Conservation (phyloP, 2,888 invertebrate species). For the Drosophila peninsularis region DNA sequence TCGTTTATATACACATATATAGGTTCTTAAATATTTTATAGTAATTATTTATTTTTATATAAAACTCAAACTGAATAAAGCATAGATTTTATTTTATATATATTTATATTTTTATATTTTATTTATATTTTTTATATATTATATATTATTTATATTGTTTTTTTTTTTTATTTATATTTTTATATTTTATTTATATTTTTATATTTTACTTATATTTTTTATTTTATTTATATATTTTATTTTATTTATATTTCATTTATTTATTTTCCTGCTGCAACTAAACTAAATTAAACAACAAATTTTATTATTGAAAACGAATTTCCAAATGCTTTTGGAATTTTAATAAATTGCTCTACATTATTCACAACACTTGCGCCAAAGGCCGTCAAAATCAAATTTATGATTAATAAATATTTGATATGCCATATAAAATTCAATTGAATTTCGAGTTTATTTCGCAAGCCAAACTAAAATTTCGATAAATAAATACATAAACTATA, state of each 20-base stretch:
- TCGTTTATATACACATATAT: neutral
- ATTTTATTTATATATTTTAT: neutral
- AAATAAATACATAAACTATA: neutral
- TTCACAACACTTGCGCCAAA: neutral
- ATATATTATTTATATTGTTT: too few relatives aligned
- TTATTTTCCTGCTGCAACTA: neutral
- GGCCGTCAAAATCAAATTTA: neutral
- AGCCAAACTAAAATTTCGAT: neutral
- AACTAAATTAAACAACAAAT: neutral
- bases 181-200: too few relatives aligned
- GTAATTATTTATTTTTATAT: too few relatives aligned
- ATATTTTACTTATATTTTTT: too few relatives aligned
- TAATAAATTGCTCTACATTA: neutral
- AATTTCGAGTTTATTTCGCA: neutral
- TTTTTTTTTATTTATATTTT: too few relatives aligned
- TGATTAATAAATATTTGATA: neutral
- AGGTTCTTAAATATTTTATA: slow-evolving; percentile 2
- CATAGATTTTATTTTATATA: too few relatives aligned
- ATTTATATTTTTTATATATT: too few relatives aligned
- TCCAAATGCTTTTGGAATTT: neutral
- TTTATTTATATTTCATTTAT: neutral
- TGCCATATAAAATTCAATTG: neutral
- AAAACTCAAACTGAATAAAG: neutral
- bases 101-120: neutral
- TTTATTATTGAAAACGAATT: neutral